phyloP scores from a whole-genome alignment of 2,113 vertebrate species.

The Petromus typicus region DNA sequence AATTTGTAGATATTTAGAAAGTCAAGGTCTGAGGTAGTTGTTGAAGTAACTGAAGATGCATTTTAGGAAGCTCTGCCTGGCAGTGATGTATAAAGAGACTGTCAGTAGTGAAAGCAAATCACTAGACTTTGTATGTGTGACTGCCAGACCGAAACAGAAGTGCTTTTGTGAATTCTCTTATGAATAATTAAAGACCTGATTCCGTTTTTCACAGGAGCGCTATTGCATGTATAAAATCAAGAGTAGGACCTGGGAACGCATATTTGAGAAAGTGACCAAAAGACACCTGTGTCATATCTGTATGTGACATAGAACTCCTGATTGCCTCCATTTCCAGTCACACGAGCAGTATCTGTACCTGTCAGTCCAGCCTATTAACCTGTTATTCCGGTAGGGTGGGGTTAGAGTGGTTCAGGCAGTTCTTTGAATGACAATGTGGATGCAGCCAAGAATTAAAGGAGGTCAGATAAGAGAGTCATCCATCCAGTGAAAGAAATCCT shows the following conservation, averaged over 20 bases:
- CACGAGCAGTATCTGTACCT: neutral
- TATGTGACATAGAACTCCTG: neutral
- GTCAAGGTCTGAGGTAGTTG: neutral
- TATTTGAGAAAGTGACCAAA: neutral
- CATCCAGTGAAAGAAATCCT: neutral
- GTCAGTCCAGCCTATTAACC: neutral
- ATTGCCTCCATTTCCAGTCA: neutral
- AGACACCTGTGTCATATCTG: neutral
- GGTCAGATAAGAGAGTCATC: neutral
- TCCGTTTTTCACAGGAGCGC: neutral
- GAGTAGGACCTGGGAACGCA: neutral
- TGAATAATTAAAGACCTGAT: conserved; percentile 47
- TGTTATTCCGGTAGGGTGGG: neutral
- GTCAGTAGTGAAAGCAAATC: neutral
- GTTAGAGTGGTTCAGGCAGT: neutral
- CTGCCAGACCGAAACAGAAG: neutral
- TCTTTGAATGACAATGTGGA: conserved; percentile 27
- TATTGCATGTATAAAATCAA: neutral
- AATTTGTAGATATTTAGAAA: conserved; percentile 17
- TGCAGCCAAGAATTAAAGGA: neutral
- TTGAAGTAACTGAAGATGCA: neutral
- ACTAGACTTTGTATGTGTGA: neutral
- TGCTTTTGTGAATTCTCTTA: conserved; percentile 33
- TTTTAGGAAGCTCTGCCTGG: neutral
- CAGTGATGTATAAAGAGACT: neutral